Evolutionary conservation across 2,797 vertebrate species (phyloP).

Genomic region (Helarctos malayanus): DNA sequence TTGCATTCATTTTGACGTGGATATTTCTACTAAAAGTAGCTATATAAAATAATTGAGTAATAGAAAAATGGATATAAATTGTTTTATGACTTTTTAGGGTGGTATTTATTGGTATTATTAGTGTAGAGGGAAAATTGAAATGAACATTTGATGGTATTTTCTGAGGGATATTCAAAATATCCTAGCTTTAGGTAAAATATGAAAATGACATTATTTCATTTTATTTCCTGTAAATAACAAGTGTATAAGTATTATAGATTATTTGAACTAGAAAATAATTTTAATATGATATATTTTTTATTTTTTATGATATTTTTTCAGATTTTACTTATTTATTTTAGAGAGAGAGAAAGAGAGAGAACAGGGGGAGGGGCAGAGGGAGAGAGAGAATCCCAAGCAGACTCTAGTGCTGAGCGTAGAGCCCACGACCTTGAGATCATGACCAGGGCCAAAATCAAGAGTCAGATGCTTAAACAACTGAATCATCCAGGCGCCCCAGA

Average conservation of each 20-base stretch:
- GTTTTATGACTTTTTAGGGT: neutral
- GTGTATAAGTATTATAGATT: neutral
- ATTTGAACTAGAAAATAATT: neutral
- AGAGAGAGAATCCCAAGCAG: neutral
- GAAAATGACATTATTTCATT: neutral
- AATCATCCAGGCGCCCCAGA: neutral
- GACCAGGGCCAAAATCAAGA: neutral
- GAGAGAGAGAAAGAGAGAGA: neutral
- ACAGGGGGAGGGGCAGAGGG: neutral
- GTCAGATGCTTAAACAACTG: neutral
- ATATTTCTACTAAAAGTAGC: constrained; percentile 45
- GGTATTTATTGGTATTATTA: constrained; percentile 48
- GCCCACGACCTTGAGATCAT: neutral
- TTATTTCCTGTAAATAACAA: constrained; percentile 33
- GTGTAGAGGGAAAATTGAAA: constrained; percentile 40
- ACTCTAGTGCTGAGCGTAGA: neutral
- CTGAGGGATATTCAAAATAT: constrained; percentile 34
- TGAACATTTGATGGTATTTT: neutral
- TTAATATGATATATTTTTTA: neutral
- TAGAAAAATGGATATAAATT: constrained; percentile 51
- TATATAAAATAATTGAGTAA: constrained; percentile 57
- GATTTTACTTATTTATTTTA: neutral
- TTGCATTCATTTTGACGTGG: constrained; percentile 31
- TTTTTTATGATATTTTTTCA: neutral
- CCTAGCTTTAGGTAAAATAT: neutral